Evolutionary conservation across 2,113 vertebrate genomes (phyloP).

Genomic region (Urocynchramus pylzowi): DNA sequence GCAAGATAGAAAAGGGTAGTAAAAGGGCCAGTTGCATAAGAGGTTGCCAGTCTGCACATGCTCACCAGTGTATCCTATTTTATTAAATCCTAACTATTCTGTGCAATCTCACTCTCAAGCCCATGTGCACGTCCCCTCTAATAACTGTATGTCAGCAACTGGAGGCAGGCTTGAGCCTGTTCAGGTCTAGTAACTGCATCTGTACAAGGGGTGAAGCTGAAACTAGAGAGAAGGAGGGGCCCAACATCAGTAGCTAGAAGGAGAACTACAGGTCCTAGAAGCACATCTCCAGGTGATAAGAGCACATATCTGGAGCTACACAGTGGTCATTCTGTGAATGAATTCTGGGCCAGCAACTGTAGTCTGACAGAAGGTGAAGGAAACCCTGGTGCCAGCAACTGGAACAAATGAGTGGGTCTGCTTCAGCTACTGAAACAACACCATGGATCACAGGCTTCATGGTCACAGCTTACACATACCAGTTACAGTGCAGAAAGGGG

Average conservation of each 20-base stretch:
- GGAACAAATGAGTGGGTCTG: neutral
- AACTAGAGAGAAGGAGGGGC: neutral
- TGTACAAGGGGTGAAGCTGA: neutral
- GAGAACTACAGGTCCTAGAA: neutral
- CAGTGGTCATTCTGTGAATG: neutral
- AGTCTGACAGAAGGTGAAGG: neutral
- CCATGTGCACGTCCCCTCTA: fast-evolving
- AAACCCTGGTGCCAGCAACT: neutral
- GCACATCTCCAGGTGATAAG: fast-evolving
- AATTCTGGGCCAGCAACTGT: neutral
- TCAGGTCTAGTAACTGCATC: neutral
- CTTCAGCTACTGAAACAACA: neutral
- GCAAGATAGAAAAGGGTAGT: neutral
- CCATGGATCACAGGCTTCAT: neutral
- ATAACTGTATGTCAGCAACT: neutral
- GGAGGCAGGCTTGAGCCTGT: neutral
- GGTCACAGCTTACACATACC: neutral
- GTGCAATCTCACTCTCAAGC: neutral
- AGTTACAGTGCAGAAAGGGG: neutral
- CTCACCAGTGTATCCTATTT: neutral
- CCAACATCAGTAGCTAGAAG: neutral
- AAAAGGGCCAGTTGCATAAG: neutral
- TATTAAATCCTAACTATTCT: neutral
- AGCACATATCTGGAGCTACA: neutral
- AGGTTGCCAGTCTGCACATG: neutral